Base-by-base conservation (phyloP, 92 coral and sea anemone genomes). In the Zoanthus solanderi region DNA sequence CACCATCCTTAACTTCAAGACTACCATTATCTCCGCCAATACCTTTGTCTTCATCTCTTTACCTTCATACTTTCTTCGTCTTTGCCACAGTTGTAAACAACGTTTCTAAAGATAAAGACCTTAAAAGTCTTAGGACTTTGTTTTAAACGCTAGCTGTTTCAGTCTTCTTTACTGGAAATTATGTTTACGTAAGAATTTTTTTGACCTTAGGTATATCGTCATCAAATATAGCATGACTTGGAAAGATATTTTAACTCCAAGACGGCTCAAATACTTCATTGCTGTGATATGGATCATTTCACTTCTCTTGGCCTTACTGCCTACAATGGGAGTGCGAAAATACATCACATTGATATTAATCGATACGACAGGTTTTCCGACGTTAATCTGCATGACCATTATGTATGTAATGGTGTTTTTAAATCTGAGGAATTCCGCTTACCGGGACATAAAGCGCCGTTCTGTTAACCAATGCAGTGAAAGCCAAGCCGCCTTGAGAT, bases 181-280 rank as follows among this genome's bases (percentile, higher is more conserved):
- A 3, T 73, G 28, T 30, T 72, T 42, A 29, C 28, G 14, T 12
- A 69, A 9, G 9, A 29, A 5, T 31, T 31, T 23, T 30, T 73
- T 13, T 32, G n/a, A 37, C 45, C 60, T 79, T 61, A 81, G 85
- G 15, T 81, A 81, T 31, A 81, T 81, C 30, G 85, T 81, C 75
- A 68, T 81, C 6, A 81, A 67, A 29, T 17, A 7, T 13, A 32
- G 56, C 10, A 28, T 81, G 76, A 53, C 58, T 29, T 81, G 75
- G 75, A 81, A 66, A 45, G 29, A 31, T 42, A n/a, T 44, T 81
- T 14, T 81, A 46, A 81, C 85, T 45, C 29, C 85, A 1, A 48
- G 17, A 66, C 85, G 85, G 44, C 75, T 81, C 76, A 81, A 46
- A 31, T 81, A 47, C 16, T 81, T 81, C 63, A 81, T 81, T 66